Conservation (phyloP, 2,888 invertebrate genomes). For the Operophtera brumata region DNA sequence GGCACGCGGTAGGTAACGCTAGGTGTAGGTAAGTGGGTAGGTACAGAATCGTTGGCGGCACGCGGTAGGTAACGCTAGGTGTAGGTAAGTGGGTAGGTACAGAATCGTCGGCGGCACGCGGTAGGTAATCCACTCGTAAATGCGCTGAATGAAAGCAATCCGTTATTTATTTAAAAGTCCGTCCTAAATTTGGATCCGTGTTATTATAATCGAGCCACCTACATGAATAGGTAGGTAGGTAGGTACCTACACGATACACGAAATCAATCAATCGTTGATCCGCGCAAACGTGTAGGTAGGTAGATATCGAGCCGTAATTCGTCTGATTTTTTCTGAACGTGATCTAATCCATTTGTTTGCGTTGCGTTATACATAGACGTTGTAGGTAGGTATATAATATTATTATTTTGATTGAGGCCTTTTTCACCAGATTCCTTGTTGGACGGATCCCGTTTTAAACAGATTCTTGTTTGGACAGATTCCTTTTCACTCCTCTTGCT, state of each 20-base stretch:
- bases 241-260: constrained; percentile 2
- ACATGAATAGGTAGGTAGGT: constrained; percentile 1
- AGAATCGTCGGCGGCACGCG: neutral
- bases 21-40: too few species aligned
- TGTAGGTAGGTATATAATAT: too few species aligned
- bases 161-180: constrained; percentile 29
- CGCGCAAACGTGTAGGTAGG: constrained; percentile 11
- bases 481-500: too few species aligned
- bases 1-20: too few species aligned
- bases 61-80: too few species aligned
- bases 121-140: constrained; percentile 16
- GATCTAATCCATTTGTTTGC: constrained; percentile 15
- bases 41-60: too few species aligned
- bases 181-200: constrained; percentile 21
- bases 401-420: too few species aligned
- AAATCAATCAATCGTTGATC: constrained; percentile 24
- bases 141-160: constrained; percentile 14
- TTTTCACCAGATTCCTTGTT: too few species aligned
- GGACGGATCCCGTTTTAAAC: too few species aligned
- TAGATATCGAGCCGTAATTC: constrained; percentile 9
- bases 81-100: too few species aligned
- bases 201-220: constrained; percentile 19
- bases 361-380: too few species aligned
- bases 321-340: constrained; percentile 6
- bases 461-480: too few species aligned